A percentile compares a stretch with the other conserved stretches of the same genome.
phyloP scores from a whole-genome alignment of 2,797 vertebrate species.

The Gadopsis bispinosus region DNA sequence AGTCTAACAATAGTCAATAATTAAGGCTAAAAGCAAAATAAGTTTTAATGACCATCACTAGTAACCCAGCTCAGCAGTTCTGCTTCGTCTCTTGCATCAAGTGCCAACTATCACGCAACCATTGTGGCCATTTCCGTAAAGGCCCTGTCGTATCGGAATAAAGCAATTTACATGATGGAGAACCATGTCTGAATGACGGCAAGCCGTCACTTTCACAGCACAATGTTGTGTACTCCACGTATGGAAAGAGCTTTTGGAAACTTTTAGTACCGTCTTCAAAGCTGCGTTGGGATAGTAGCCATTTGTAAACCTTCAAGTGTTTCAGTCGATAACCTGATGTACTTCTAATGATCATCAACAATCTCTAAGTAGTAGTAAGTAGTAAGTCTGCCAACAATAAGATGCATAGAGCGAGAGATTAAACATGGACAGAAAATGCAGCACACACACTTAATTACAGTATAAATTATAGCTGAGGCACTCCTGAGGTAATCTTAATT shows the following conservation, averaged over 20 bases:
- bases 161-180: neutral
- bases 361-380: neutral
- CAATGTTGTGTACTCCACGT: neutral
- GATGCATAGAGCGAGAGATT: constrained; percentile 6
- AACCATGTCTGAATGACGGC: neutral
- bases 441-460: constrained; percentile 32
- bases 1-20: neutral
- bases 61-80: neutral
- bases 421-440: constrained; percentile 11
- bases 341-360: constrained; percentile 14
- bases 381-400: constrained; percentile 17
- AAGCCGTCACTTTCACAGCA: neutral
- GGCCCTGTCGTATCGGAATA: neutral
- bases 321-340: constrained; percentile 2
- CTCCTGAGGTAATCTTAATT: constrained; percentile 54
- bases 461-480: constrained; percentile 36
- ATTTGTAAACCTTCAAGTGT: constrained; percentile 3
- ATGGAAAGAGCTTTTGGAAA: neutral
- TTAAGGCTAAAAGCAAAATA: neutral
- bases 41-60: neutral
- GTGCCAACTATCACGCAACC: neutral
- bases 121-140: neutral
- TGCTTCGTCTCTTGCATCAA: neutral
- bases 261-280: neutral
- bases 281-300: neutral